Percentiles rank a stretch among this genome's conserved stretches.
These are phyloP conservation scores for Rhyacophila evoluta DNA, from an alignment of 2,888 invertebrate genomes.

Conservation along the genomic window DNA sequence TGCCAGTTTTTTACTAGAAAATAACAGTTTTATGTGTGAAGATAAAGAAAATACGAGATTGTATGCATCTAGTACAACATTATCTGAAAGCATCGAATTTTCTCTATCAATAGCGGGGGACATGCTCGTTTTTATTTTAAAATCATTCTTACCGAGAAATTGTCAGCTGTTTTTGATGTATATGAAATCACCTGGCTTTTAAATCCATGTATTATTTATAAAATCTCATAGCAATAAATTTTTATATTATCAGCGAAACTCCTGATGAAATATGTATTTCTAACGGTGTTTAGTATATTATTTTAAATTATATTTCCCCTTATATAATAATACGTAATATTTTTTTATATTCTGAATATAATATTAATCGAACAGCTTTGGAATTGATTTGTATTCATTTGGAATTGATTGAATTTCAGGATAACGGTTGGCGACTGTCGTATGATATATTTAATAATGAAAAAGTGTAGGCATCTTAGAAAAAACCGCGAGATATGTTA, in stretches of 20 bases:
- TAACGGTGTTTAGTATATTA: not conserved
- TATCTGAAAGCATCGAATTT: too few species aligned
- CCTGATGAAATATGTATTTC: not conserved
- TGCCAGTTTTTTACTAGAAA: too few species aligned
- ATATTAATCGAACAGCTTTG: not conserved
- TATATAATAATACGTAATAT: not conserved
- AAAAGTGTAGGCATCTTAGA: conserved; percentile 28
- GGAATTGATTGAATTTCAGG: not conserved
- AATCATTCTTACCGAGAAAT: not conserved
- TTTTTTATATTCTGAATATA: not conserved
- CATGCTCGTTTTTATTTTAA: too few species aligned
- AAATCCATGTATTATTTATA: conserved; percentile 8
- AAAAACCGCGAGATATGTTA: conserved; percentile 38
- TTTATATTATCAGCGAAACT: not conserved
- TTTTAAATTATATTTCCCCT: not conserved
- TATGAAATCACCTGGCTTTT: not conserved
- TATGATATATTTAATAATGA: conserved; percentile 28
- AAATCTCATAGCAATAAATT: conserved; percentile 19
- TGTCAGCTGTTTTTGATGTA: not conserved
- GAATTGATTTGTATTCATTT: not conserved
- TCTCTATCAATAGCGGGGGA: too few species aligned
- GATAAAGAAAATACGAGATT: too few species aligned
- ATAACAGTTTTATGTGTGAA: too few species aligned
- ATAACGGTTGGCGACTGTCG: not conserved
- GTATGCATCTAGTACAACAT: too few species aligned